Percentiles rank a stretch among this genome's conserved stretches.
Evolutionary conservation across 1,140 invertebrate species (phyloP).

Genomic region (Anastrepha obliqua): DNA sequence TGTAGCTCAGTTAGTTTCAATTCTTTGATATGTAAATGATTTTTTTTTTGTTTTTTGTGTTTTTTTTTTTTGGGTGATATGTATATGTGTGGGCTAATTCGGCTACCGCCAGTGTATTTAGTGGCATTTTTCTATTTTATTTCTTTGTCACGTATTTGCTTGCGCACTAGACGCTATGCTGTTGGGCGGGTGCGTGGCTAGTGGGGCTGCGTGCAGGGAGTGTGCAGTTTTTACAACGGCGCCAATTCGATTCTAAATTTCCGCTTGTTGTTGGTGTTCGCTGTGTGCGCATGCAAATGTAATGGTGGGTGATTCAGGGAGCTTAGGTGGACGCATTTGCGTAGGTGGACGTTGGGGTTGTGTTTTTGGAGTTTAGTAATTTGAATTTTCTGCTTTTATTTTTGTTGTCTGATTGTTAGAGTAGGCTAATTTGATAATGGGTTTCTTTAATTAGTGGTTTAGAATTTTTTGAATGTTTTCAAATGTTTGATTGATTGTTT

Average conservation of each 20-base stretch:
- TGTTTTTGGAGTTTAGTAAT: constrained; percentile 10
- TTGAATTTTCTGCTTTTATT: constrained; percentile 3
- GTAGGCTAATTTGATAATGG: no score
- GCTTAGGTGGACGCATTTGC: neutral
- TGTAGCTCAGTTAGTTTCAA: neutral
- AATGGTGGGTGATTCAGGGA: neutral
- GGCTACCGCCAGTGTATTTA: constrained; percentile 2
- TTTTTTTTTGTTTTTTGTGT: neutral
- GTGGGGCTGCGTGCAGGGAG: constrained; percentile 7
- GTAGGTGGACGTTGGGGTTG: neutral
- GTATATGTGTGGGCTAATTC: constrained; percentile 38
- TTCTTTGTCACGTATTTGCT: neutral
- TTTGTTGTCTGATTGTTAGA: neutral
- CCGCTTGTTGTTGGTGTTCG: neutral
- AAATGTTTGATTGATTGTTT: constrained; percentile 17
- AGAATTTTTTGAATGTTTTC: neutral
- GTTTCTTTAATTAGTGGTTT: neutral
- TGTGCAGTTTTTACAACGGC: no score
- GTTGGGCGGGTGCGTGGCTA: constrained; percentile 13
- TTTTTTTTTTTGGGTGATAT: neutral
- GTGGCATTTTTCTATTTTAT: neutral
- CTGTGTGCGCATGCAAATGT: neutral
- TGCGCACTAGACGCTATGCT: neutral
- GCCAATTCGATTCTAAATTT: no score
- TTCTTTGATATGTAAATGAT: neutral